Evolutionary conservation across 2,888 invertebrate species (phyloP).

Genomic region (Cybosia mesomella): DNA sequence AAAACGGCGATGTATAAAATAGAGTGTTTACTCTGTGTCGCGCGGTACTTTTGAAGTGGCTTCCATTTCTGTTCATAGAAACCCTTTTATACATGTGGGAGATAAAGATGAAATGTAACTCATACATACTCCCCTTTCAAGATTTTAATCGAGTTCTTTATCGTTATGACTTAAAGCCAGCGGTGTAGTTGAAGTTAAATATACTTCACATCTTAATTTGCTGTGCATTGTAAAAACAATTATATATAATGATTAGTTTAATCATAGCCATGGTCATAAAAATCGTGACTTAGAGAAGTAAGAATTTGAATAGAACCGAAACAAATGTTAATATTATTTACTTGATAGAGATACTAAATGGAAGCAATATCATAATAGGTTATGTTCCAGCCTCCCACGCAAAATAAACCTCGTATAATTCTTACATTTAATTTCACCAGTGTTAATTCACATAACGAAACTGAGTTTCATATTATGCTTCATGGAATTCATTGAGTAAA

Average conservation of each 20-base stretch:
- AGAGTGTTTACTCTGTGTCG: slow-evolving; percentile 80
- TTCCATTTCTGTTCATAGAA: slow-evolving; percentile 77
- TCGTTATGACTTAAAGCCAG: slow-evolving; percentile 25
- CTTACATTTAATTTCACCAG: too few relatives aligned
- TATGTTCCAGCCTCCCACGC: too few relatives aligned
- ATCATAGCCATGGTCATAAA: too few relatives aligned
- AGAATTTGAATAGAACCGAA: too few relatives aligned
- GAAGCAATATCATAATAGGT: too few relatives aligned
- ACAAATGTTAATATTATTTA: too few relatives aligned
- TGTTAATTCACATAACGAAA: too few relatives aligned
- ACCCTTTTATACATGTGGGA: slow-evolving; percentile 75
- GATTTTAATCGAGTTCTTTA: slow-evolving; percentile 49
- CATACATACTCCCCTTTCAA: slow-evolving; percentile 50
- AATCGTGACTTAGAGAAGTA: too few relatives aligned
- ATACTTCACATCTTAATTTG: not conserved
- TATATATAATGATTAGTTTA: not conserved
- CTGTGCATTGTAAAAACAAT: not conserved
- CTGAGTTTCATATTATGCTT: too few relatives aligned
- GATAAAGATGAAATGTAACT: slow-evolving; percentile 69
- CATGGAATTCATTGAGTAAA: too few relatives aligned
- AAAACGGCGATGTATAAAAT: slow-evolving; percentile 73
- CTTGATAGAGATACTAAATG: too few relatives aligned
- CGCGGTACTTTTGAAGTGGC: slow-evolving; percentile 79
- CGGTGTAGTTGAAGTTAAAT: slow-evolving; percentile 11
- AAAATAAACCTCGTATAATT: too few relatives aligned